Evolutionary conservation across 30 jellyfish, hydroid and myxozoan species (phyloP).

Genomic region (Aurelia sp.): DNA sequence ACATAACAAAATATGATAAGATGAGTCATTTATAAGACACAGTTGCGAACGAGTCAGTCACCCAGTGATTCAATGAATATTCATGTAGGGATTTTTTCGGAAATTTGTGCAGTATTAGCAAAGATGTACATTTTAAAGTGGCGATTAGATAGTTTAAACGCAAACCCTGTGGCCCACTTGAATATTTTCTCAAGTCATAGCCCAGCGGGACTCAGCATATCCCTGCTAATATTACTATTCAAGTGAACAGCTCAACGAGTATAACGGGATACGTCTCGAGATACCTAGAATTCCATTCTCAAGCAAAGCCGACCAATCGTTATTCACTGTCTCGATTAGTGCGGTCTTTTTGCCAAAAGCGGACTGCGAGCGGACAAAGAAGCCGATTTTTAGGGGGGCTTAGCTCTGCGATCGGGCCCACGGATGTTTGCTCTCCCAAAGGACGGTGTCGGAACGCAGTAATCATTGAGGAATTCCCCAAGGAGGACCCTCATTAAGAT

Average conservation of each 20-base stretch:
- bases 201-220: constrained; percentile 42
- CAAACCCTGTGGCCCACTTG: constrained; percentile 32
- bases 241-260: neutral
- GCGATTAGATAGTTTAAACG: too few relatives aligned
- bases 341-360: constrained; percentile 14
- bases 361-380: constrained; percentile 24
- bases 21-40: neutral
- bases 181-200: constrained; percentile 5
- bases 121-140: too few relatives aligned
- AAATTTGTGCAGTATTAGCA: neutral
- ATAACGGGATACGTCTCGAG: constrained; percentile 58
- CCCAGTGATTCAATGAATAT: constrained; percentile 9
- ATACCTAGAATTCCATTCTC: constrained; percentile 37
- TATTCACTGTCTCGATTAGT: neutral
- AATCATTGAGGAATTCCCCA: constrained; percentile 27
- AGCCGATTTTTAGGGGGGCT: constrained; percentile 35
- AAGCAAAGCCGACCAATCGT: neutral
- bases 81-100: constrained; percentile 2
- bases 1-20: too few relatives aligned
- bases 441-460: constrained; percentile 30
- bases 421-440: constrained; percentile 17
- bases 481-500: constrained; percentile 34
- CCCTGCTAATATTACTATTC: constrained; percentile 16
- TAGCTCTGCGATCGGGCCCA: neutral
- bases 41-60: constrained; percentile 11